These are phyloP conservation scores for Apamea monoglypha DNA, from an alignment of 2,888 invertebrate genomes.

Conservation along the genomic window DNA sequence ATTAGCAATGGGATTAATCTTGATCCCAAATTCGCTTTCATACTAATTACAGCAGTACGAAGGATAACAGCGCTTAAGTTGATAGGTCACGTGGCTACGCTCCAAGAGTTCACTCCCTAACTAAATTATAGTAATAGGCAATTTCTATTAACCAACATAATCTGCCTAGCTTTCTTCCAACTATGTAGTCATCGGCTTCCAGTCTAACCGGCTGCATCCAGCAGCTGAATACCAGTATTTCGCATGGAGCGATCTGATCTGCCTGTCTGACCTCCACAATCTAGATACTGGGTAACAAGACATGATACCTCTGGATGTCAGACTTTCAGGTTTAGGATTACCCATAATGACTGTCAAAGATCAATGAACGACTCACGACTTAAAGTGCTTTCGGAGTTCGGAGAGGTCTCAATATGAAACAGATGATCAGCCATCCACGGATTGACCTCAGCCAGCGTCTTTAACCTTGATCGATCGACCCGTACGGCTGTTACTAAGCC, in stretches of 20 bases:
- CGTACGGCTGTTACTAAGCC: too few relatives aligned
- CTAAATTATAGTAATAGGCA: conserved; percentile 41
- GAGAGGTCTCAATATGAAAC: not conserved
- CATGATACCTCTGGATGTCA: not conserved
- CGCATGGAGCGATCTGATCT: not conserved
- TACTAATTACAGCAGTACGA: conserved; percentile 48
- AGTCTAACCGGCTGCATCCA: not conserved
- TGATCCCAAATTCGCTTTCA: conserved; percentile 49
- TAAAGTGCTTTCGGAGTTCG: not conserved
- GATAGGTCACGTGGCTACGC: conserved; percentile 34
- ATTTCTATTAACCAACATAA: conserved; percentile 22
- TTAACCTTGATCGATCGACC: not conserved
- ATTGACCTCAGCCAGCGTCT: not conserved
- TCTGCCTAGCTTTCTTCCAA: not conserved
- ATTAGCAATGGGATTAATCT: conserved; percentile 45
- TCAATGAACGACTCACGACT: too few relatives aligned
- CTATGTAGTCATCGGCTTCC: not conserved
- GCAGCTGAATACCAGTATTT: not conserved
- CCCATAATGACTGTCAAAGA: too few relatives aligned
- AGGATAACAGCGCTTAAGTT: conserved; percentile 46
- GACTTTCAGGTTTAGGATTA: not conserved
- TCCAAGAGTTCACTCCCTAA: conserved; percentile 1
- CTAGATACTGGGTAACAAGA: too few relatives aligned
- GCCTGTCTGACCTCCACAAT: conserved; percentile 14
- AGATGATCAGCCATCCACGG: not conserved